phyloP scores from a whole-genome alignment of 2,797 vertebrate genomes.

The Zalophus californianus region DNA sequence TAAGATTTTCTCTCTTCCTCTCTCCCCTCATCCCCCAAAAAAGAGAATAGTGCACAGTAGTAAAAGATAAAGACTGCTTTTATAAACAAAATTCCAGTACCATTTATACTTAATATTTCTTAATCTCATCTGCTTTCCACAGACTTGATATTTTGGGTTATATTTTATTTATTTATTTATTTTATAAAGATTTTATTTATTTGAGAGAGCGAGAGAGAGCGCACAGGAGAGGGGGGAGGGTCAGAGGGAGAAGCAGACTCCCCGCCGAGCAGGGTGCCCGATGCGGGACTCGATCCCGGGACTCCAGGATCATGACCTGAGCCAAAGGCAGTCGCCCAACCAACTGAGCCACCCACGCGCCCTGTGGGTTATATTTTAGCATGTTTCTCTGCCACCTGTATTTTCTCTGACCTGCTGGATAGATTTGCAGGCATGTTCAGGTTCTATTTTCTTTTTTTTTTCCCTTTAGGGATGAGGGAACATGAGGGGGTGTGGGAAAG shows the following conservation, averaged over 20 bases:
- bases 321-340: no score
- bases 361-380: not conserved
- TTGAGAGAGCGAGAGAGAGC: no score
- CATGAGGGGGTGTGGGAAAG: not conserved
- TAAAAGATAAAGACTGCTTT: not conserved
- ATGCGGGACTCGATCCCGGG: no score
- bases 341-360: no score
- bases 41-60: not conserved
- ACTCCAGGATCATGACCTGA: no score
- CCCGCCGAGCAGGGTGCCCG: no score
- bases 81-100: not conserved
- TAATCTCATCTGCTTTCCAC: not conserved
- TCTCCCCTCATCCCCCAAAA: no score
- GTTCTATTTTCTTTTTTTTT: not conserved
- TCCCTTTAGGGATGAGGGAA: not conserved
- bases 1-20: not conserved
- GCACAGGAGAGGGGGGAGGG: no score
- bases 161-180: not conserved
- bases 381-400: not conserved
- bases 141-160: not conserved
- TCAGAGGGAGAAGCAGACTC: no score
- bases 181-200: no score
- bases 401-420: not conserved
- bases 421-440: not conserved
- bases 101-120: not conserved